phyloP scores from a whole-genome alignment of 1,140 invertebrate species.

The Drosophila saltans region DNA sequence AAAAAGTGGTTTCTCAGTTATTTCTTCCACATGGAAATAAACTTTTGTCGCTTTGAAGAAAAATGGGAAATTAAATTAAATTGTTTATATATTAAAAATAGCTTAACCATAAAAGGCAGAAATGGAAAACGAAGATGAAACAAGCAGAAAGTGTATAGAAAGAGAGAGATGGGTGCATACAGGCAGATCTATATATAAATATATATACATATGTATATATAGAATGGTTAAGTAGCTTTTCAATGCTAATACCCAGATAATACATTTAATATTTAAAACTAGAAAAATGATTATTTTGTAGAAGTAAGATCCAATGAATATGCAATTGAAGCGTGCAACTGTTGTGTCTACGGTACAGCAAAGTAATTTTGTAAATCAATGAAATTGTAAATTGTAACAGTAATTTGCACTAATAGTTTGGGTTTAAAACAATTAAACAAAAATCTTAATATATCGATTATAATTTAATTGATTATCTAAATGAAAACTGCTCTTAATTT shows the following conservation, averaged over 20 bases:
- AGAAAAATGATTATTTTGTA: neutral
- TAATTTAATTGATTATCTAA: too few relatives aligned
- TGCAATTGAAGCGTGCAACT: too few relatives aligned
- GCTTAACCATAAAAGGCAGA: neutral
- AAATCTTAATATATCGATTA: too few relatives aligned
- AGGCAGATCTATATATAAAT: too few relatives aligned
- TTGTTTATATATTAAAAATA: constrained; percentile 7
- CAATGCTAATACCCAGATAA: neutral
- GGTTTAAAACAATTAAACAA: too few relatives aligned
- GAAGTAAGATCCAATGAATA: too few relatives aligned
- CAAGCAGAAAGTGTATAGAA: neutral
- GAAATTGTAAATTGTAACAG: too few relatives aligned
- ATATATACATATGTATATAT: neutral
- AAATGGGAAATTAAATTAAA: constrained; percentile 4
- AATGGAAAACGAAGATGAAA: too few relatives aligned
- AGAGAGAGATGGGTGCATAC: neutral
- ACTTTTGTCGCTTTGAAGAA: neutral
- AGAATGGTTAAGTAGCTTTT: neutral
- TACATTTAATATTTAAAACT: neutral
- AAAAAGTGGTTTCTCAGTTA: neutral
- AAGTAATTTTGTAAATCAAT: too few relatives aligned
- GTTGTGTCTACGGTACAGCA: too few relatives aligned
- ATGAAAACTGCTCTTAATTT: too few relatives aligned
- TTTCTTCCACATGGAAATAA: constrained; percentile 1
- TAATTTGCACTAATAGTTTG: too few relatives aligned